phyloP scores from a whole-genome alignment of 2,113 vertebrate species.

The Cnemophilus loriae region DNA sequence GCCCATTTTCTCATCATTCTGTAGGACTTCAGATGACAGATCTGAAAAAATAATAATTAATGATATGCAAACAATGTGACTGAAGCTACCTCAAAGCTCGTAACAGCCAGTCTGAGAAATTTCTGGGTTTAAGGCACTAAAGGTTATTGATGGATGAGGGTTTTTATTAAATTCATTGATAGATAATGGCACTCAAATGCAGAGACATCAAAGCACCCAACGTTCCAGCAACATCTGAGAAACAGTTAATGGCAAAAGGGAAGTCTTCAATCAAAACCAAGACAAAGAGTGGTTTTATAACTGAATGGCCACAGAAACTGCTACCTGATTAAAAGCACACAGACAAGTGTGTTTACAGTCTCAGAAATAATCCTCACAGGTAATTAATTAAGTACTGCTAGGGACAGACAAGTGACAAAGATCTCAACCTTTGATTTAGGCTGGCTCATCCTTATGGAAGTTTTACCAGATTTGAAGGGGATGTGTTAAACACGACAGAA shows the following conservation, averaged over 20 bases:
- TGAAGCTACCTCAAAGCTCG: background rate
- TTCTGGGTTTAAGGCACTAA: background rate
- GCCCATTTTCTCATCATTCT: background rate
- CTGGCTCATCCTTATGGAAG: background rate
- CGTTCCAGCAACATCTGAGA: background rate
- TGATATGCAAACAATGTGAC: background rate
- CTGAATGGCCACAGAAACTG: background rate
- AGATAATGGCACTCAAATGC: background rate
- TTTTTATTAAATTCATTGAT: background rate
- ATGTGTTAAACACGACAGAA: accelerated
- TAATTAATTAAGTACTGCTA: background rate
- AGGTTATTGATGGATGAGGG: background rate
- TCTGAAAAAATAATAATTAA: background rate
- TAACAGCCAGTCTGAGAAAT: background rate
- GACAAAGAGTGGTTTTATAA: background rate
- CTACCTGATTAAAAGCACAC: background rate
- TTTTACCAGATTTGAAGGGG: background rate
- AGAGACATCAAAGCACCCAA: background rate
- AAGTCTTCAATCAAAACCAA: background rate
- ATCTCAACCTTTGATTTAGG: background rate
- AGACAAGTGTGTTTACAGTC: background rate
- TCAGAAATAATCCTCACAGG: background rate
- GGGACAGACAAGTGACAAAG: background rate
- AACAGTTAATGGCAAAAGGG: background rate
- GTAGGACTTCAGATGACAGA: background rate